phyloP scores from a whole-genome alignment of 2,797 vertebrate genomes.

The Cuniculus paca region DNA sequence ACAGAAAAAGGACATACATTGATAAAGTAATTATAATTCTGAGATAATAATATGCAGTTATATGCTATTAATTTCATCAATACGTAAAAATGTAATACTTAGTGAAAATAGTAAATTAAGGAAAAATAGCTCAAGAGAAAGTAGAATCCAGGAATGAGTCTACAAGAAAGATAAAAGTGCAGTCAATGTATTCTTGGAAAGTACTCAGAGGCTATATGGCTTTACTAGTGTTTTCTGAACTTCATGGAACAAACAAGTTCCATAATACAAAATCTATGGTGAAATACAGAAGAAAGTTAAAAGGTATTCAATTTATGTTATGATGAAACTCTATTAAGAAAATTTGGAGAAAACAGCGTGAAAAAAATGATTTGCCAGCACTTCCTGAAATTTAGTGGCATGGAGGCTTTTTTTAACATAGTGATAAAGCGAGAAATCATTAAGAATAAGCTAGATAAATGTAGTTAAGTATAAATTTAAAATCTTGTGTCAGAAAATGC shows the following conservation, averaged over 20 bases:
- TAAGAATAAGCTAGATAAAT: not conserved
- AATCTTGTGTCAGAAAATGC: not conserved
- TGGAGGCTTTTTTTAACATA: not conserved
- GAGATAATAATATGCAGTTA: constrained; percentile 48
- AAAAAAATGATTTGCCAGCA: not conserved
- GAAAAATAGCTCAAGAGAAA: constrained; percentile 20
- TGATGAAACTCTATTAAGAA: not conserved
- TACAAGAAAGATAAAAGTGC: not conserved
- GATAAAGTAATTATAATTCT: constrained; percentile 64
- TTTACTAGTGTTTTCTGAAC: not conserved
- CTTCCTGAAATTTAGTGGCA: not conserved
- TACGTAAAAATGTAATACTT: constrained; percentile 53
- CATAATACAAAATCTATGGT: not conserved
- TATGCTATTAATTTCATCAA: constrained; percentile 61
- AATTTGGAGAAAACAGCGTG: constrained; percentile 23
- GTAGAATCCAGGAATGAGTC: not conserved
- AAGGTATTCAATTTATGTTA: not conserved
- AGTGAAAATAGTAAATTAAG: constrained; percentile 43
- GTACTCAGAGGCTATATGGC: not conserved
- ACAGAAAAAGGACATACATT: constrained; percentile 33
- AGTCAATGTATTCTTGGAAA: not conserved
- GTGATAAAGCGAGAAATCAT: not conserved
- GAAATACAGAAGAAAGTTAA: not conserved
- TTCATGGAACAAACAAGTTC: not conserved
- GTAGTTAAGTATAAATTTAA: not conserved